These are phyloP conservation scores for Pinctada fucata DNA, from an alignment of 2,888 invertebrate genomes.

Conservation along the genomic window DNA sequence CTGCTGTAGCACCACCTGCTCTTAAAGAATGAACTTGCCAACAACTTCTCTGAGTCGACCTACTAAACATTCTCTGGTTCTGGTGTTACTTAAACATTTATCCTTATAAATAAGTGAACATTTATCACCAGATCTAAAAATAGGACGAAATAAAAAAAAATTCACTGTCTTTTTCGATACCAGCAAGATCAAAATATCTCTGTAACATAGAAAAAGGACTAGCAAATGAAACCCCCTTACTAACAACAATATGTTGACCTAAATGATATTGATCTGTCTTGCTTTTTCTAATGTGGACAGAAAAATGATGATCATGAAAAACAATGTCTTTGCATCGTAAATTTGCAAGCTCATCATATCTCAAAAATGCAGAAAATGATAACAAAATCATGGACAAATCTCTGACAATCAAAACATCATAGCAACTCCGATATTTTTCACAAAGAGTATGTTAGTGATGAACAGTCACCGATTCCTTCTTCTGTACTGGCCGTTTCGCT, in stretches of 20 bases:
- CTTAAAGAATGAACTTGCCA: not conserved
- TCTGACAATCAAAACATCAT: not conserved
- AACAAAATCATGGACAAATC: not conserved
- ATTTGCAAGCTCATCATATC: conserved; percentile 17
- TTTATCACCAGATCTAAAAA: conserved; percentile 13
- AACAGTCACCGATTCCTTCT: not conserved
- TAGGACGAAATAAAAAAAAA: not conserved
- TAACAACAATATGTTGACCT: conserved; percentile 12
- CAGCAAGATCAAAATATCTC: conserved; percentile 12
- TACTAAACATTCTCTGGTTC: not conserved
- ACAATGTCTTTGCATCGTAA: conserved; percentile 9
- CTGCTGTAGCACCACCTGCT: conserved; percentile 3
- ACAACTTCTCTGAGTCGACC: not conserved
- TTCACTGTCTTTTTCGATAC: not conserved
- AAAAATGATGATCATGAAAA: conserved; percentile 7
- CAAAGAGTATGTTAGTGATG: not conserved
- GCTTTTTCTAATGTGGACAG: conserved; percentile 6
- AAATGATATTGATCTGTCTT: conserved; percentile 13
- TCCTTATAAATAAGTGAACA: conserved; percentile 13
- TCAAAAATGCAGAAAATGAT: not conserved
- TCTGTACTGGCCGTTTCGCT: not conserved
- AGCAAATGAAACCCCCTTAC: conserved; percentile 11
- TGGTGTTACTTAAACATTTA: conserved; percentile 15
- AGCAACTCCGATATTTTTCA: not conserved
- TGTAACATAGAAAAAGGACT: conserved; percentile 12